Evolutionary conservation across 30 jellyfish, hydroid and myxozoan genomes (phyloP), one percentile per base, ranked within the genome.

Genomic region (Cassiopea andromeda): DNA sequence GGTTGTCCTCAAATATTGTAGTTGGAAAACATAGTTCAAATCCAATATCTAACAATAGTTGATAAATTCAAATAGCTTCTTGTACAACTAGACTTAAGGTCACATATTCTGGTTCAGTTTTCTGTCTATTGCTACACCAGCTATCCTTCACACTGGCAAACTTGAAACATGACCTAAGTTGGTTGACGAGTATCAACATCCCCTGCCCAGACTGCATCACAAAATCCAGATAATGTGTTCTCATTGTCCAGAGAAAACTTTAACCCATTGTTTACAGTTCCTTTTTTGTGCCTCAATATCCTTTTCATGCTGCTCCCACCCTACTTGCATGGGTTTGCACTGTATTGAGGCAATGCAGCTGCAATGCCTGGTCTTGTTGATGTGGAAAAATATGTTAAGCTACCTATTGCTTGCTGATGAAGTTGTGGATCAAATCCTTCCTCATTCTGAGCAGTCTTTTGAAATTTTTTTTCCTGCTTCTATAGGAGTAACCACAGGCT

Each of bases 201-300:
- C 12, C 91, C 91, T 6, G 74, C 91, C 80, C 88, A 85, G 49
- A 16, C 91, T 48, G 93, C 93, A 71, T 84, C 91, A 8, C 81
- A 64, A 57, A 18, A 73, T 6, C 88, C 93, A 47, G 48, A 12
- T 6, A 85, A 74, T 12, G 2, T 4, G 18, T 66, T 66, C 18
- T 66, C 45, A 15, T 14, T 19, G 43, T 66, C 75, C 7, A 15
- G 6, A 3, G 18, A 66, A 14, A 66, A 66, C 7, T 66, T 15
- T 15, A 73, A 19, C 3, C 87, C 85, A 48, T 84, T 69, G 15
- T 68, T 66, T 69, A 45, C 69, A 85, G 83, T 76, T 12, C 58
- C 70, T 47, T 74, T 68, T 38, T 1, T 16, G 70, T 85, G 78
- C 68, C 89, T 38, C 50, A 89, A n/a, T 5, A 82, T 85, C 54